Evolutionary conservation across 2,797 vertebrate genomes (phyloP).

Genomic region (Rhynchotus rufescens): DNA sequence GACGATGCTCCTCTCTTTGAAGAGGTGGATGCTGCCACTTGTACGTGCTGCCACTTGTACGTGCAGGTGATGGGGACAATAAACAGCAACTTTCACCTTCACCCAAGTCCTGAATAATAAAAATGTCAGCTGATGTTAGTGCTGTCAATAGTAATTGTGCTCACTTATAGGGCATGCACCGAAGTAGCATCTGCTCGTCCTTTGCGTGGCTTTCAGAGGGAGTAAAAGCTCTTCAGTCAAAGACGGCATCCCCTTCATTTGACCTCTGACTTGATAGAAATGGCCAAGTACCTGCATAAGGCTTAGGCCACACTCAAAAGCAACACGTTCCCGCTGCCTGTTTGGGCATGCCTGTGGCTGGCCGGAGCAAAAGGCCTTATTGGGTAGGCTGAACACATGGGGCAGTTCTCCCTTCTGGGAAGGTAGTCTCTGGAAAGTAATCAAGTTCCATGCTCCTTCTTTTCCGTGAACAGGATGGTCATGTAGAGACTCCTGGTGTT

Average conservation of each 20-base stretch:
- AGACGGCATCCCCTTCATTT: neutral
- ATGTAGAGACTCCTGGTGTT: neutral
- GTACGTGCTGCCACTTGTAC: neutral
- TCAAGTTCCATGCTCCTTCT: neutral
- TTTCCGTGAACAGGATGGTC: neutral
- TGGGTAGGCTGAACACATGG: neutral
- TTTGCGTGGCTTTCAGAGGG: neutral
- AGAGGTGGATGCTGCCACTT: neutral
- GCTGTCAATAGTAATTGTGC: neutral
- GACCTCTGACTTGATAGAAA: neutral
- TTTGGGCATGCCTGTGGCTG: too few relatives aligned
- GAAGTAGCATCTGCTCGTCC: neutral
- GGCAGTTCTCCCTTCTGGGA: neutral
- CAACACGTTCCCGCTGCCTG: neutral
- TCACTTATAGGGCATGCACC: neutral
- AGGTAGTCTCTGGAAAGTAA: neutral
- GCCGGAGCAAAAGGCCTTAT: neutral
- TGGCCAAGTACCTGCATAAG: neutral
- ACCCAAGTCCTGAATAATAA: neutral
- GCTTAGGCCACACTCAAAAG: neutral
- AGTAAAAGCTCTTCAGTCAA: neutral
- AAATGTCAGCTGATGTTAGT: neutral
- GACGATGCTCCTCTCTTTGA: slow-evolving; percentile 1
- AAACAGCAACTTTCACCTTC: slow-evolving; percentile 26
- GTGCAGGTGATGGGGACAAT: neutral